These are phyloP conservation scores for Lindbergichthys nudifrons DNA, from an alignment of 2,797 vertebrate species.

Conservation along the genomic window DNA sequence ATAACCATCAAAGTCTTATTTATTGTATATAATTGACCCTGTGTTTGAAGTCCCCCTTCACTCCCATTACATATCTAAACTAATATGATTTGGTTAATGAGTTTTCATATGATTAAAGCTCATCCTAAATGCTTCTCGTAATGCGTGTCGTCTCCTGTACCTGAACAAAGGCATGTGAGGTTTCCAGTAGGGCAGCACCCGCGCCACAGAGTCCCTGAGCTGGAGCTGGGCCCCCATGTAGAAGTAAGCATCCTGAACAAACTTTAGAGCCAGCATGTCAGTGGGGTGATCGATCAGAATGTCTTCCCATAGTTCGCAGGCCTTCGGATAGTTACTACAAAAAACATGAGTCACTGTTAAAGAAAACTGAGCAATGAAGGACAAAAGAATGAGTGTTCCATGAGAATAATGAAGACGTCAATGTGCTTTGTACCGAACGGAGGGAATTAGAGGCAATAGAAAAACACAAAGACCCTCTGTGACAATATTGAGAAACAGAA, in stretches of 20 bases:
- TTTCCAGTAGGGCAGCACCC: slow-evolving; percentile 93
- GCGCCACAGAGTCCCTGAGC: slow-evolving; percentile 92
- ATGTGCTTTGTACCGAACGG: not conserved
- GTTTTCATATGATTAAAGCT: not conserved
- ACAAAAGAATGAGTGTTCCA: not conserved
- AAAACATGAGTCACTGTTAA: slow-evolving; percentile 27
- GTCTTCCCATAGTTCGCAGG: slow-evolving; percentile 90
- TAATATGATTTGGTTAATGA: not conserved
- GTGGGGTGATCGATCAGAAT: slow-evolving; percentile 92
- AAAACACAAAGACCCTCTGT: slow-evolving; percentile 2
- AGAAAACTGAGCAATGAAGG: not conserved
- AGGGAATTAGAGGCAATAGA: slow-evolving; percentile 14
- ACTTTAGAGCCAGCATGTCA: slow-evolving; percentile 93
- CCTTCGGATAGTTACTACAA: slow-evolving; percentile 85
- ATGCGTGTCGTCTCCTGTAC: slow-evolving; percentile 69
- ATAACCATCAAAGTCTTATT: not conserved
- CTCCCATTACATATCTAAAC: not conserved
- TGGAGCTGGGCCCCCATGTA: slow-evolving; percentile 87
- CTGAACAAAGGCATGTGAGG: slow-evolving; percentile 88
- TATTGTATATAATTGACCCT: not conserved
- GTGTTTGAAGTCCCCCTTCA: not conserved
- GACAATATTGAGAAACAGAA: slow-evolving; percentile 29
- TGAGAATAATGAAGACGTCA: slow-evolving; percentile 2
- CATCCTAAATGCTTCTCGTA: not conserved
- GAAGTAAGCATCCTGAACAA: slow-evolving; percentile 92